These are phyloP conservation scores for Platygyra sinensis DNA, from an alignment of 64 coral and sea anemone genomes.

Conservation along the genomic window DNA sequence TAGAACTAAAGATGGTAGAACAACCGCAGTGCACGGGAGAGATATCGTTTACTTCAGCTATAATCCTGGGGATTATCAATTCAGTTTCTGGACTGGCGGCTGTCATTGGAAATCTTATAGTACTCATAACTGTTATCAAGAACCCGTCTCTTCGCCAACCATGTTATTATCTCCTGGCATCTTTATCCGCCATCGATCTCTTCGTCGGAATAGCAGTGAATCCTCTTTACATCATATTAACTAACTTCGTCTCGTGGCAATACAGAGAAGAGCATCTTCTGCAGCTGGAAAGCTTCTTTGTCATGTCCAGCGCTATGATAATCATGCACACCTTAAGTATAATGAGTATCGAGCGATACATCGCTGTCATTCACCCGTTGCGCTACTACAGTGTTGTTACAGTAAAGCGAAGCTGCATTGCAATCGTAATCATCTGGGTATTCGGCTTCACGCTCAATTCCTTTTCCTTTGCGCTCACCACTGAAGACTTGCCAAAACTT, in stretches of 20 bases:
- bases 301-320: conserved; percentile 5
- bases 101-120: background rate
- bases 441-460: conserved; percentile 25
- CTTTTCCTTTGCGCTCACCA: background rate
- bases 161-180: no score
- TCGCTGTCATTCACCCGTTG: conserved; percentile 32
- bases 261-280: conserved; percentile 33
- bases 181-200: no score
- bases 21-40: conserved; percentile 12
- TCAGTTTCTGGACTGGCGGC: conserved; percentile 4
- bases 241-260: conserved; percentile 31
- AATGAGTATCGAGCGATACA: conserved; percentile 43
- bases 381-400: conserved; percentile 40
- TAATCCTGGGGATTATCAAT: conserved; percentile 14
- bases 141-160: no score
- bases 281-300: conserved; percentile 38
- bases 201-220: no score
- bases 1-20: background rate
- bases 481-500: conserved; percentile 18
- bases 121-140: background rate
- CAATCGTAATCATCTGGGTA: no score
- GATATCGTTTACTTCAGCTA: background rate
- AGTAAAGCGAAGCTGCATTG: conserved; percentile 13
- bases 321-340: no score
- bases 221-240: no score